Conservation (phyloP, 2,888 invertebrate genomes). For the Meliscaeva auricollis region DNA sequence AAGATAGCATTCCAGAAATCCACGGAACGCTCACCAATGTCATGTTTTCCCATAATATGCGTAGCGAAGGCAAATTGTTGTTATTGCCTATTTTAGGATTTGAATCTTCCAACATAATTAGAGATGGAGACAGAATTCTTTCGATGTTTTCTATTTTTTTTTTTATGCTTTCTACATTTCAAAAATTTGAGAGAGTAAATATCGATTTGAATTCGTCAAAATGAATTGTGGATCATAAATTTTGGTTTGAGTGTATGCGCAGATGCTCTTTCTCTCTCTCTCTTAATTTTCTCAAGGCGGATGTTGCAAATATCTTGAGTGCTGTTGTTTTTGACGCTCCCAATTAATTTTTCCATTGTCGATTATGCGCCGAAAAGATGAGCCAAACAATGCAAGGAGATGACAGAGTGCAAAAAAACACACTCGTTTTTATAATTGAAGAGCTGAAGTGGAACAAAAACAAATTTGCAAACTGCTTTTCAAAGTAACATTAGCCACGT, state of each 20-base stretch:
- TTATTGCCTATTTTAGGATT: too few relatives aligned
- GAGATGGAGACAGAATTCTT: not conserved
- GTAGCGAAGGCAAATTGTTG: too few relatives aligned
- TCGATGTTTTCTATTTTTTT: constrained; percentile 12
- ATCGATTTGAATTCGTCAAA: constrained; percentile 52
- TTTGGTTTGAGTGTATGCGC: constrained; percentile 28
- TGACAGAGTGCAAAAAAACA: not conserved
- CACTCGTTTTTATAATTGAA: not conserved
- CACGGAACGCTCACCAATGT: too few relatives aligned
- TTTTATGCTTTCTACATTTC: not conserved
- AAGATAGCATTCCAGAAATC: too few relatives aligned
- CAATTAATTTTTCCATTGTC: constrained; percentile 19
- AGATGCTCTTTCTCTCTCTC: constrained; percentile 21
- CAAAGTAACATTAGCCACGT: constrained; percentile 61
- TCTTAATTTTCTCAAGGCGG: not conserved
- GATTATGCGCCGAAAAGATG: constrained; percentile 57
- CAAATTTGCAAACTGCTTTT: not conserved
- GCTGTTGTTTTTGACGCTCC: constrained; percentile 44
- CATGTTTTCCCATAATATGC: too few relatives aligned
- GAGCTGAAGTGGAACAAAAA: not conserved
- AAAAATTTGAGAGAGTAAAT: constrained; percentile 19
- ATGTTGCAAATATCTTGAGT: constrained; percentile 1
- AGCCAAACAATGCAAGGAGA: not conserved
- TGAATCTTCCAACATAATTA: not conserved
- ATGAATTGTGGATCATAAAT: constrained; percentile 62